Base-by-base conservation (phyloP, 2,113 vertebrate species). In the Limnothrissa miodon region DNA sequence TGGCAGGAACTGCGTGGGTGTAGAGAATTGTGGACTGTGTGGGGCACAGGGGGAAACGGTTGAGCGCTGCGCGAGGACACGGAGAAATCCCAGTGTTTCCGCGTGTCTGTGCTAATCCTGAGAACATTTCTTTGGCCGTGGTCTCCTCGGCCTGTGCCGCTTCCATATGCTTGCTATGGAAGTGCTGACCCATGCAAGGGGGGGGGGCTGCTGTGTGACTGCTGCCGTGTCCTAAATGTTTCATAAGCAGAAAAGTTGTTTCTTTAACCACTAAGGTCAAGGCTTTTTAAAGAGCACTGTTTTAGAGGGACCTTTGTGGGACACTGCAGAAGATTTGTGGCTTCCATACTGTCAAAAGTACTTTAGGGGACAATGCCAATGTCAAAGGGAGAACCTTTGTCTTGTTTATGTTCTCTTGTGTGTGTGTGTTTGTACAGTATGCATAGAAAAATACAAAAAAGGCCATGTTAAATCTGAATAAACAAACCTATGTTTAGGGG, bases 1-100 rank as follows among this genome's bases (percentile, higher is more conserved):
- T 74, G 66, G 66, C 66, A 36, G 66, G 66, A 36, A 33, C 9
- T 66, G 80, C 74, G 78, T 83, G 46, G 45, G 53, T 17, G 79
- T 80, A 29, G 80, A 59, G 80, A 45, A 19, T 33, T 70, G 74
- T 45, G 51, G 29, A 74, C 29, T 74, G 62, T 70, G 33, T 70
- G 33, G 66, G 66, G 66, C 66, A 74, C 4, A 74, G 66, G 33
- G 33, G 25, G 66, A 36, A 74, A 33, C 1, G 66, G 66, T 33
- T 74, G 66, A 29, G 10, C 33, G 29, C 29, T 39, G 36, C 36
- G 1, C 33, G 4, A 74, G 29, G 66, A 74, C 66, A 39, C 29
- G 33, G 66, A 74, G 66, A 74, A 36, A 36, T 33, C 66, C 33
- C 66, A 15, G 66, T 74, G 66, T 74, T 39, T 74, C 25, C 36